phyloP scores from a whole-genome alignment of 2,113 vertebrate genomes.

The Corapipo altera region DNA sequence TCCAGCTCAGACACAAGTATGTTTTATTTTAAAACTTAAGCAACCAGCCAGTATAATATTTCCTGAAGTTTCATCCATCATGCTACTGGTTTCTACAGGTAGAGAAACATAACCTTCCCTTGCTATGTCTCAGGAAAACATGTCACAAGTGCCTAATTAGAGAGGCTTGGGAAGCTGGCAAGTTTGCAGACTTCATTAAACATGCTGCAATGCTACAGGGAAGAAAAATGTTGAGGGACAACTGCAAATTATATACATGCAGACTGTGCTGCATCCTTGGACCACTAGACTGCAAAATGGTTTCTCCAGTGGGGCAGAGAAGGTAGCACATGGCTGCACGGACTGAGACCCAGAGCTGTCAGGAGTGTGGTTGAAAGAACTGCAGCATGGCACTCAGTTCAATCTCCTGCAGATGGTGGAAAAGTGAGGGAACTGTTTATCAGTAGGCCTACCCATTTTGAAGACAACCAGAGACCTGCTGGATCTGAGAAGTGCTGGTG shows the following conservation, averaged over 20 bases:
- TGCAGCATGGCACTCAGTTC: neutral
- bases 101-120: constrained; percentile 57
- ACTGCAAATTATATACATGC: neutral
- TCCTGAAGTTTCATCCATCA: constrained; percentile 63
- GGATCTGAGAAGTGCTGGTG: neutral
- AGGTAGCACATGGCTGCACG: neutral
- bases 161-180: neutral
- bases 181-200: constrained; percentile 13
- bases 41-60: constrained; percentile 43
- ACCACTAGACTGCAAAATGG: neutral
- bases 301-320: neutral
- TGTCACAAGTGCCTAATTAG: constrained; percentile 45
- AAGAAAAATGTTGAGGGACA: neutral
- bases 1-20: constrained; percentile 42
- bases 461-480: neutral
- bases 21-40: constrained; percentile 68
- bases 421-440: neutral
- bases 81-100: constrained; percentile 56
- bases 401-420: neutral
- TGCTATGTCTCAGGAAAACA: constrained; percentile 54
- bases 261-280: neutral
- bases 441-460: neutral
- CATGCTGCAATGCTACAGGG: neutral
- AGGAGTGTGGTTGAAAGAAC: neutral
- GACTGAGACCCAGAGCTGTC: neutral